Base-by-base conservation (phyloP, 2,113 vertebrate species). In the Tursiops truncatus region DNA sequence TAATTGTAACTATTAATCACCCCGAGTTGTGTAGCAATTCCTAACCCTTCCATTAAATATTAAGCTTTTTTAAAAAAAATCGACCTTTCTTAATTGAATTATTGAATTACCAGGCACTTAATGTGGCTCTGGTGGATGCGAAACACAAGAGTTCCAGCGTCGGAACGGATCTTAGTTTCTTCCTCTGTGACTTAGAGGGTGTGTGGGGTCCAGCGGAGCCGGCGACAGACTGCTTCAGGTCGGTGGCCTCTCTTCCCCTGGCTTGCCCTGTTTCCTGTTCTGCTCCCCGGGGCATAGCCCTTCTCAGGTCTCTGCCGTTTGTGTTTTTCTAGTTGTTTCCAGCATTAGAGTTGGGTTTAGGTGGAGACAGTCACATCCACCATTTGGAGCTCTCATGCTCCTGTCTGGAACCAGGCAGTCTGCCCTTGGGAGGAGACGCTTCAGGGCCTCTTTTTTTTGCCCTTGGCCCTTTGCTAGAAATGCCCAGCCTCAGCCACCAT, bases 1-100 rank as follows among this genome's bases (percentile, higher is more conserved):
- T 98, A 97, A 98, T 97, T 97, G 96, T 97, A 79, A 97, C 97
- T 93, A 95, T 98, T 96, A 98, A 98, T 98, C 98, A 98, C 92
- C 31, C 90, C 1, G 23, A 95, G 94, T 92, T 96, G 96, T 94
- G 91, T 93, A 15, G 17, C 62, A 98, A 92, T 97, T 97, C 96
- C 95, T 97, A 98, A 97, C 97, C 80, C 96, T 98, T 97, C 96
- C 89, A 95, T 98, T 98, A 97, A 97, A 98, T 93, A 97, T 97
- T 97, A 98, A 97, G 97, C 83, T 93, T 97, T 92, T 50, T 23
- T 67, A 85, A 94, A 96, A 90, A 90, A 90, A 95, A 92, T 97
- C 13, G 67, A 96, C 84, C 97, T 94, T 92, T 98, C 95, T 97
- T 97, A 98, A 98, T 98, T 98, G 96, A 97, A 97, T 98, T 97